These are phyloP conservation scores for Tapera naevia DNA, from an alignment of 2,797 vertebrate genomes.

Conservation along the genomic window DNA sequence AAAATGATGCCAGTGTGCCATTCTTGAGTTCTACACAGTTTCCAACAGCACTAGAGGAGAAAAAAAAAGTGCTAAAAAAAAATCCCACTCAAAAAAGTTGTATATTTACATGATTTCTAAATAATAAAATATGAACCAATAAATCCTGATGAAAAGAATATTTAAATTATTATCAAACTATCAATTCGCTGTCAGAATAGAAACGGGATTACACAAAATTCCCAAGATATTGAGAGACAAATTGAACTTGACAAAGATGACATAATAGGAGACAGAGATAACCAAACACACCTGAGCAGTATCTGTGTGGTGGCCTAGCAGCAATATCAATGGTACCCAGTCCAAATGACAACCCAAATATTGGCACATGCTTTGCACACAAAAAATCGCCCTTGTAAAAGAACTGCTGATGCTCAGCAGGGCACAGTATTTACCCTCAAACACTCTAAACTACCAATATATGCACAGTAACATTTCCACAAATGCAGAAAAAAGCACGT, in stretches of 20 bases:
- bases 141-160: neutral
- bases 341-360: neutral
- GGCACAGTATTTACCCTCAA: neutral
- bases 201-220: neutral
- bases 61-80: neutral
- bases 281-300: neutral
- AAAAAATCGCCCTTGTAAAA: neutral
- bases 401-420: neutral
- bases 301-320: neutral
- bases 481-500: neutral
- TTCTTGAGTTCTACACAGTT: neutral
- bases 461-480: neutral
- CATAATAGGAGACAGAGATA: neutral
- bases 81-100: fast-evolving
- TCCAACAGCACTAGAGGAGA: neutral
- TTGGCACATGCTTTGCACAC: neutral
- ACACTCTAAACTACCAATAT: neutral
- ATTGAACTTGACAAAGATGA: neutral
- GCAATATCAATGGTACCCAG: neutral
- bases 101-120: neutral
- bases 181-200: neutral
- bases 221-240: neutral
- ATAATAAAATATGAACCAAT: neutral
- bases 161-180: neutral
- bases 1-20: neutral